A percentile compares a stretch with the other conserved stretches of the same genome.
Evolutionary conservation across 2,113 vertebrate genomes (phyloP).

Genomic region (Pygoscelis antarcticus): DNA sequence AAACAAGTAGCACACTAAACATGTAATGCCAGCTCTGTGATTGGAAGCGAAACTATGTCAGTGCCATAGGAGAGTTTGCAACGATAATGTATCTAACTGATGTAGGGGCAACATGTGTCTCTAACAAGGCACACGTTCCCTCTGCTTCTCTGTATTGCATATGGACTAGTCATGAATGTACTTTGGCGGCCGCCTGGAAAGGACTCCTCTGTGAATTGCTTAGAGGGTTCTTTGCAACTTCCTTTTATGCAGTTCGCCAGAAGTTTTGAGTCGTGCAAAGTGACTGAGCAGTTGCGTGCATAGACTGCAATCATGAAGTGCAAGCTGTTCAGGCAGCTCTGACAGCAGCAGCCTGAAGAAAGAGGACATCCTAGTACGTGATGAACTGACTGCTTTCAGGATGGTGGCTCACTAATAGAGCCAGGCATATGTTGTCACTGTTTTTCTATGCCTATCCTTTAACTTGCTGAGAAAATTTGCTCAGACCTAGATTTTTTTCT

Average conservation of each 20-base stretch:
- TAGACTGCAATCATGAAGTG: not conserved
- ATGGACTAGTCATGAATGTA: not conserved
- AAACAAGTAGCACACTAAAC: not conserved
- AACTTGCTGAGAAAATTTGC: not conserved
- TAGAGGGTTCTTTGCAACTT: not conserved
- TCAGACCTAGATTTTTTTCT: not conserved
- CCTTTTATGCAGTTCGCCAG: not conserved
- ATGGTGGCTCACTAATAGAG: not conserved
- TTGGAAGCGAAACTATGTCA: not conserved
- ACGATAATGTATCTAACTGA: not conserved
- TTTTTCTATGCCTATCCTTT: not conserved
- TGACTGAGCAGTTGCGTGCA: not conserved
- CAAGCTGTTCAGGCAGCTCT: slow-evolving; percentile 5
- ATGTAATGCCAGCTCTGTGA: too few species aligned
- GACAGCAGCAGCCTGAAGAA: not conserved
- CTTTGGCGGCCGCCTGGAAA: not conserved
- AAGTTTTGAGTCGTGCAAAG: not conserved
- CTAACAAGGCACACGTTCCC: not conserved
- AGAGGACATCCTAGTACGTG: not conserved
- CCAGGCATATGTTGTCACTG: not conserved
- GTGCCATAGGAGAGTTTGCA: not conserved
- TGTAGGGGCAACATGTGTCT: not conserved
- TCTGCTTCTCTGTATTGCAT: not conserved
- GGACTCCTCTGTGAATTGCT: not conserved
- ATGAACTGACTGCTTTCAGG: not conserved